Conservation (phyloP, 2,888 invertebrate genomes). For the Odiellus spinosus region DNA sequence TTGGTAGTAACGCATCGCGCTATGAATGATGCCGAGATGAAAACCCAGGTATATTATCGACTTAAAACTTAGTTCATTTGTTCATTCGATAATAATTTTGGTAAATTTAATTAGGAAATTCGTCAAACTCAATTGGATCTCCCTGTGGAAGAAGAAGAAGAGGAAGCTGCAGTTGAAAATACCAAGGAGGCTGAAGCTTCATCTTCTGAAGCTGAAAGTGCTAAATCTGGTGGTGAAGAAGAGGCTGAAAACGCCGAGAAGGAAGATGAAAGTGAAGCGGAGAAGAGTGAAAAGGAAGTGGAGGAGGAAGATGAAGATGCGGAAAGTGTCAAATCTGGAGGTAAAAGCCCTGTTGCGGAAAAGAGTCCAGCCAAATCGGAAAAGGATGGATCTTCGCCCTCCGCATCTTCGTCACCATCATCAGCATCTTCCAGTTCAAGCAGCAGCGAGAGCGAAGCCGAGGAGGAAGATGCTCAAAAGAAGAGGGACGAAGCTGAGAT, state of each 20-base stretch:
- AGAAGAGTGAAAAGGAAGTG: conserved; percentile 32
- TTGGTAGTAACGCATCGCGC: conserved; percentile 80
- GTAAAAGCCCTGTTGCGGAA: too few species aligned
- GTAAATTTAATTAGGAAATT: conserved; percentile 24
- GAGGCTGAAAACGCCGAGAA: conserved; percentile 29
- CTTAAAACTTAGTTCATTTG: not conserved
- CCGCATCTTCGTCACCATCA: conserved; percentile 9
- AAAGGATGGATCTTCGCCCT: conserved; percentile 4
- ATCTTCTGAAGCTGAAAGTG: conserved; percentile 29
- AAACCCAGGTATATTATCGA: conserved; percentile 46
- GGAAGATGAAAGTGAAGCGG: conserved; percentile 15
- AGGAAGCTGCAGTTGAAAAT: conserved; percentile 30
- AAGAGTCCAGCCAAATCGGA: too few species aligned
- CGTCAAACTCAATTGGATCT: conserved; percentile 78
- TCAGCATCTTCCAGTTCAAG: conserved; percentile 11
- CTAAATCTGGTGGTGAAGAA: conserved; percentile 27
- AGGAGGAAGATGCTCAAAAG: conserved; percentile 18
- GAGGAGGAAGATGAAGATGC: conserved; percentile 5
- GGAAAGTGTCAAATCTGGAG: not conserved
- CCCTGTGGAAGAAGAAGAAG: conserved; percentile 50
- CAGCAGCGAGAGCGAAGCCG: conserved; percentile 5
- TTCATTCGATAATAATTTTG: too few species aligned
- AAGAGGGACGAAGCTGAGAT: conserved; percentile 21
- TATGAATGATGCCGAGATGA: conserved; percentile 64
- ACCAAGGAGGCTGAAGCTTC: conserved; percentile 32